Evolutionary conservation across 2,797 vertebrate species (phyloP), one percentile per base, ranked within the genome.

Genomic region (Microchirus variegatus): DNA sequence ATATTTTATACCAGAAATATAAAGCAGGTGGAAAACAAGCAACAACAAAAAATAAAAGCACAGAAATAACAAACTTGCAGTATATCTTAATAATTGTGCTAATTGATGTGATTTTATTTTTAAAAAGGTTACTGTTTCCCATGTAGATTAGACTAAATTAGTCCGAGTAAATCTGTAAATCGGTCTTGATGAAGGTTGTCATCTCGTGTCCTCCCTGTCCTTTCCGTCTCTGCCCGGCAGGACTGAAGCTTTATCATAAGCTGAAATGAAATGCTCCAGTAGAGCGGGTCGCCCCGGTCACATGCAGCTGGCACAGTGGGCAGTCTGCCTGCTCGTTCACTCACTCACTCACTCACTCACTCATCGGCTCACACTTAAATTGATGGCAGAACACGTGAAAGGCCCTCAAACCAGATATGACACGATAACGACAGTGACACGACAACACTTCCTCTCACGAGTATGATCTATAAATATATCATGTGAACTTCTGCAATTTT

Each of bases 181-280:
- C 70, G 16, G 63, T 78, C 63, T 50, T 63, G 57, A 63, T 67
- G 43, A 71, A 58, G 44, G 55, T 76, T 86, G 75, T 81, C 73
- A 78, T 85, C 67, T 73, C 64, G 59, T 45, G 52, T 70, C 76
- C 47, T 69, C 42, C 61, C 73, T 73, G 59, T 71, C 64, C 9
- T 35, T 31, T 19, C 60, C 43, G 16, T 8, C n/a, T 18, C 53
- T 12, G 49, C 37, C 59, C 59, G 66, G 51, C 59, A 75, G 63
- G 31, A 70, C 0, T 37, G 64, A 56, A 63, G 72, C 42, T 78
- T 78, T 78, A 84, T 87, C 80, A 79, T 83, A 73, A 75, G 55
- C 71, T 69, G 70, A 78, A 75, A 60, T 71, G 31, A 57, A 69
- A 38, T 45, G 63, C 71, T 87, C 78, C 77, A 60, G 56, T 78